A percentile compares a stretch with the other conserved stretches of the same genome.
Conservation (phyloP, 2,113 vertebrate genomes). For the Cardinalis cardinalis region DNA sequence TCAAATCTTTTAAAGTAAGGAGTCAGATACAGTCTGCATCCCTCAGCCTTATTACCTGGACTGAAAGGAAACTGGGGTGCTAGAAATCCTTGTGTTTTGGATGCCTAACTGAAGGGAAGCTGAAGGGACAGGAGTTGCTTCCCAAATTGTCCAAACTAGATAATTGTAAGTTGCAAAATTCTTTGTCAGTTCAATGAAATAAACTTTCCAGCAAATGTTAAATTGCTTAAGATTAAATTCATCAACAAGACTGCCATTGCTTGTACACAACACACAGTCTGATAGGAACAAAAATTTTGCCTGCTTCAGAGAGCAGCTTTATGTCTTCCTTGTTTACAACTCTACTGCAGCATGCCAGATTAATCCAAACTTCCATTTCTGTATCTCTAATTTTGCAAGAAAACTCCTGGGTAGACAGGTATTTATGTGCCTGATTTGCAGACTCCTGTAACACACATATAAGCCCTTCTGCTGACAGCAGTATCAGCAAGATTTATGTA, state of each 20-base stretch:
- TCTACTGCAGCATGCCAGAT: background rate
- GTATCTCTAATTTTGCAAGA: background rate
- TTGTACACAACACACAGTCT: background rate
- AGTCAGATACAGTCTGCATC: background rate
- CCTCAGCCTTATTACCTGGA: background rate
- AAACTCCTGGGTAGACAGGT: background rate
- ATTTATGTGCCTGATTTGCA: constrained; percentile 14
- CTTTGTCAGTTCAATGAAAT: background rate
- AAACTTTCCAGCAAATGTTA: background rate
- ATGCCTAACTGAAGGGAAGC: background rate
- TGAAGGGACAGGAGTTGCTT: background rate
- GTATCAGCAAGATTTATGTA: constrained; percentile 15
- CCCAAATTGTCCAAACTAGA: background rate
- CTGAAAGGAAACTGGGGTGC: background rate
- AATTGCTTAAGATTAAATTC: background rate
- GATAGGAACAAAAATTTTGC: background rate
- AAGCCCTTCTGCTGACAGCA: background rate
- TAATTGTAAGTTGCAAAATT: background rate
- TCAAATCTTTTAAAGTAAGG: background rate
- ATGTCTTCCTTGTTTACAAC: background rate
- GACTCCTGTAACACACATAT: background rate
- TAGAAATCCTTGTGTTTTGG: background rate
- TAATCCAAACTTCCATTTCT: constrained; percentile 21
- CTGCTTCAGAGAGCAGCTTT: background rate
- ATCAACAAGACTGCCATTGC: background rate